Evolutionary conservation across 2,888 invertebrate species (phyloP), one percentile per base, ranked within the genome.

Genomic region (Chloromyia formosa): DNA sequence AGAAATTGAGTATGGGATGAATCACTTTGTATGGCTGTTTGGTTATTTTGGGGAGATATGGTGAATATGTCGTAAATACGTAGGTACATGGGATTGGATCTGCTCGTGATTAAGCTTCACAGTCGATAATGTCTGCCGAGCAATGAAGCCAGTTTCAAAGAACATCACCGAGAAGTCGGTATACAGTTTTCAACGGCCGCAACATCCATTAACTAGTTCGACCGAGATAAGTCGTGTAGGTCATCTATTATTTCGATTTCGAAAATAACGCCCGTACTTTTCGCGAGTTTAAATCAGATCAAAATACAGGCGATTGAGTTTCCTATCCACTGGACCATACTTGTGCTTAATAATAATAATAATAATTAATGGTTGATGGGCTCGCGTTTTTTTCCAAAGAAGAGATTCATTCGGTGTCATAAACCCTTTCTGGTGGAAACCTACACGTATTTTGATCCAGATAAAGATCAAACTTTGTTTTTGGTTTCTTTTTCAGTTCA

Each of bases 1-100:
- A 27, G n/a, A 61, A 35, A 61, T 61, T 23, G 61, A 61, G 61
- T 23, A 27, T 61, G 61, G 61, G 61, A 61, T 61, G 61, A 27
- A 27, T n/a, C 35, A 18, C n/a, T n/a, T 27, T 27, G 23, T 35
- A 61, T 61, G 16, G 16, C 10, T 54, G 54, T 54, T 54, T 54
- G 16, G 54, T 54, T n/a, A n/a, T 5, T 54, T 54, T 54, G 10
- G 5, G 7, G 1, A 54, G 54, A 54, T 54, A 54, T 54, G 54
- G n/a, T 16, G 16, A 54, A 54, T n/a, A 16, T n/a, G n/a, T 16
- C 10, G n/a, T 54, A n/a, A n/a, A n/a, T n/a, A n/a, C n/a, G n/a
- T n/a, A n/a, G n/a, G 54, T 54, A 16, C 54, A 54, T 54, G 35
- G 61, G 35, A 27, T 61, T 61, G 61, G 61, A n/a, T 35, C 61